A percentile compares a stretch with the other conserved stretches of the same genome.
Evolutionary conservation across 2,797 vertebrate genomes (phyloP).

Genomic region (Spheniscus humboldti): DNA sequence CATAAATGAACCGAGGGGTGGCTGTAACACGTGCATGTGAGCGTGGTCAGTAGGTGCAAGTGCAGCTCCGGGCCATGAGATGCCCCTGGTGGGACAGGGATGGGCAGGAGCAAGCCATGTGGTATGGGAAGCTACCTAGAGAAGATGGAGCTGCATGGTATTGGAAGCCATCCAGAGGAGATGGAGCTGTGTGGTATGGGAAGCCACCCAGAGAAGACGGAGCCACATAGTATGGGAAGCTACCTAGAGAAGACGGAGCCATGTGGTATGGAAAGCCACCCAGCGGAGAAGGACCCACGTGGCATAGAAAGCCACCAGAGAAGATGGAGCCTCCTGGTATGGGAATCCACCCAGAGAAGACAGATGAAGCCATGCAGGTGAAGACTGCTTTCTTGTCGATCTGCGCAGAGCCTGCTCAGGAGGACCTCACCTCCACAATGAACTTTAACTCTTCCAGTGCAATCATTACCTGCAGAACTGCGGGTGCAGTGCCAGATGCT

Average conservation of each 20-base stretch:
- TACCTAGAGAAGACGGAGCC: background rate
- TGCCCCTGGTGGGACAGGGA: too few species aligned
- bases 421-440: background rate
- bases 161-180: background rate
- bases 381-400: background rate
- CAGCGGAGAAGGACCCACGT: fast-evolving
- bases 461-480: background rate
- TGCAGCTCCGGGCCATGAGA: background rate
- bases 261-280: fast-evolving
- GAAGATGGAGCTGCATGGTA: fast-evolving
- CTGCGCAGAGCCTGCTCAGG: background rate
- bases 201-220: background rate
- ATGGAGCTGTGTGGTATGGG: background rate
- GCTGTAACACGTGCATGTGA: fast-evolving
- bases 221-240: fast-evolving
- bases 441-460: background rate
- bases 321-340: background rate
- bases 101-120: background rate
- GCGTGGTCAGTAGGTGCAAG: background rate
- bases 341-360: background rate
- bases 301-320: background rate
- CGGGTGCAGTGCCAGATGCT: fast-evolving
- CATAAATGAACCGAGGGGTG: background rate
- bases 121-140: background rate
- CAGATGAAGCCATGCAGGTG: background rate